Conservation (phyloP, 2,797 vertebrate species). For the Betta splendens region DNA sequence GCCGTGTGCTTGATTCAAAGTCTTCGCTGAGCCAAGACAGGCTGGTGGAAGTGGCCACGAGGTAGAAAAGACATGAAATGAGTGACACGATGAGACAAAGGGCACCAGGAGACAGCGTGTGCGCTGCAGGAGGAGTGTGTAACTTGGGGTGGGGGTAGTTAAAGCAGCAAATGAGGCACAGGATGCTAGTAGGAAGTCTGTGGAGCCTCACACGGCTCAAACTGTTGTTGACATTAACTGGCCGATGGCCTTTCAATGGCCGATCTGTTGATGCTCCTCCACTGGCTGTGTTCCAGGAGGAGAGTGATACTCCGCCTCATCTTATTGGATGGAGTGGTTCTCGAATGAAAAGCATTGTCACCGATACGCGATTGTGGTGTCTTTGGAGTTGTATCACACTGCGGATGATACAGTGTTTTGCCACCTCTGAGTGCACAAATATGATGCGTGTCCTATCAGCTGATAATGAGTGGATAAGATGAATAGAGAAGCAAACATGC, state of each 20-base stretch:
- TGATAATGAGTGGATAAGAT: slow-evolving; percentile 35
- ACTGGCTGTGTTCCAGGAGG: slow-evolving; percentile 52
- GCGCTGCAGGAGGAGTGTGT: slow-evolving; percentile 26
- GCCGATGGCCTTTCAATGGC: slow-evolving; percentile 47
- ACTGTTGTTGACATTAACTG: slow-evolving; percentile 69
- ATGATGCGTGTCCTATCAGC: slow-evolving; percentile 32
- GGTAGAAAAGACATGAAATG: slow-evolving; percentile 18
- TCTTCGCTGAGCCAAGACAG: slow-evolving; percentile 20
- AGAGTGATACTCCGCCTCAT: slow-evolving; percentile 28
- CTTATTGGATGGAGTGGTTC: slow-evolving; percentile 13
- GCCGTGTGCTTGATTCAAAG: slow-evolving; percentile 14
- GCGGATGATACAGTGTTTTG: not conserved
- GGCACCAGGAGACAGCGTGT: slow-evolving; percentile 27
- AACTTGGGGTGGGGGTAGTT: not conserved
- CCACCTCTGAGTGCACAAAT: slow-evolving; percentile 1
- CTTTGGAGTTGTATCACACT: not conserved
- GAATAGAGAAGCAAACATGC: slow-evolving; percentile 26
- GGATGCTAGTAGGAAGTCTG: slow-evolving; percentile 60
- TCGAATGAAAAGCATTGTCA: not conserved
- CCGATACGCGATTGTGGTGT: not conserved
- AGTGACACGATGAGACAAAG: slow-evolving; percentile 20
- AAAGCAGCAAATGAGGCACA: slow-evolving; percentile 2
- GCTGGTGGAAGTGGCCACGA: slow-evolving; percentile 36
- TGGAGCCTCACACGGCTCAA: slow-evolving; percentile 45
- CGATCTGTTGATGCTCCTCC: slow-evolving; percentile 39